Evolutionary conservation across 2,888 invertebrate genomes (phyloP), one percentile per base, ranked within the genome.

Genomic region (Lydus trimaculatus): DNA sequence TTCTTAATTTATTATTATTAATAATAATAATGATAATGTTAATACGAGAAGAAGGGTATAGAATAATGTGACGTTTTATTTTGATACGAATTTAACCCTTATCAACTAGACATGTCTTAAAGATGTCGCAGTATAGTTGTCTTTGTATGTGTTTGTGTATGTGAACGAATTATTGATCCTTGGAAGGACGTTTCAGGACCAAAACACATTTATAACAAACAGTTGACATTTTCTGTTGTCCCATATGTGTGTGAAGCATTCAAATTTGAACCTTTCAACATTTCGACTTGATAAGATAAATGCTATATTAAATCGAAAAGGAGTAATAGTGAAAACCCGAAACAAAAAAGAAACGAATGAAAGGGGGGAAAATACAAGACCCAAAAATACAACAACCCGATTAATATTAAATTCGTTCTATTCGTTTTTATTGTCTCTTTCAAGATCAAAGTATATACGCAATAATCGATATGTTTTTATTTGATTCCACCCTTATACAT

Each of bases 1-100:
- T 28, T 28, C 28, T 36, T 15, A 13, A 36, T 11, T 36, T 13
- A 15, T 13, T 11, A 36, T 15, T 13, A 36, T 31, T 31, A 31
- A 31, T 31, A 7, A 13, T 4, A 2, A 36, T 36, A 5, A 36
- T 36, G 31, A 23, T 17, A 17, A 15, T 17, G n/a, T n/a, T n/a
- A n/a, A n/a, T n/a, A n/a, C n/a, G n/a, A n/a, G n/a, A 20, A 23
- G 28, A 31, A 28, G 31, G 56, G 43, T 28, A 31, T 61, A 60
- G 63, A 64, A 66, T 68, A 62, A 69, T 71, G 76, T 76, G 76
- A 78, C 79, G 80, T 79, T 80, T 80, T 79, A 79, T 79, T 79
- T 82, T 83, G 82, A 80, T 84, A 82, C 83, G 83, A 86, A 85
- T 86, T 85, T 85, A 86, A 86, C 85, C 85, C 85, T 85, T 86